Base-by-base conservation (phyloP, 1,140 invertebrate genomes). In the Theocolax elegans region DNA sequence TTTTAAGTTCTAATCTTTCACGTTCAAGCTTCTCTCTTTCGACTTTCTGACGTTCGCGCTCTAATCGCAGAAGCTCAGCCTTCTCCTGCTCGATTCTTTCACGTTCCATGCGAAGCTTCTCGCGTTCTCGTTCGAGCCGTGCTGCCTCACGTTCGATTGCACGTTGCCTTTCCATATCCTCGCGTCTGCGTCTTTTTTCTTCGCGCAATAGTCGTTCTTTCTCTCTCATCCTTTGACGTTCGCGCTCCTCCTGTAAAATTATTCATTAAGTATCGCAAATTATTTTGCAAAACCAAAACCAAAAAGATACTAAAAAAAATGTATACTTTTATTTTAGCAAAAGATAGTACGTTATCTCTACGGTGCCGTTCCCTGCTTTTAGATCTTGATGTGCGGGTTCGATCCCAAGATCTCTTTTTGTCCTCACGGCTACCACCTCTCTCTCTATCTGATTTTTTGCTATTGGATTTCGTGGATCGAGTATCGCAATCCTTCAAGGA, bases 21-120 rank as follows among this genome's bases (percentile, higher is more conserved):
- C 93, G 85, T 78, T 95, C 94, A 23, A 96, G 84, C 78, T 93
- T 92, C 75, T 95, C 94, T 17, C 94, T 85, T 81, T 96, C 94
- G 48, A 94, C 77, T 68, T 91, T 90, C 78, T 95, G 92, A 38
- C 92, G 87, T 79, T 95, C 94, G 4, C 93, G 87, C 81, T 96
- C 94, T 56, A 95, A 79, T 51, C 92, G 89, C 56, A 95, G 80
- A 13, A 95, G 81, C 79, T 96, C 94, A 35, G 92, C 91, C 78
- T 93, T 92, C 77, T 95, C 94, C 17, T 92, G 88, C 77, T 94
- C 93, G 21, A 94, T 88, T 49, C 89, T 88, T 76, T 94, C 92
- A 23, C 92, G 86, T 82, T 97, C 95, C 3, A 91, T 79, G 38
- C 91, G 88, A 40, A 95, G 83, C 75, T 93, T 92, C 75, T 94